Base-by-base conservation (phyloP, 2,888 invertebrate genomes). In the Ernsta delagoae region DNA sequence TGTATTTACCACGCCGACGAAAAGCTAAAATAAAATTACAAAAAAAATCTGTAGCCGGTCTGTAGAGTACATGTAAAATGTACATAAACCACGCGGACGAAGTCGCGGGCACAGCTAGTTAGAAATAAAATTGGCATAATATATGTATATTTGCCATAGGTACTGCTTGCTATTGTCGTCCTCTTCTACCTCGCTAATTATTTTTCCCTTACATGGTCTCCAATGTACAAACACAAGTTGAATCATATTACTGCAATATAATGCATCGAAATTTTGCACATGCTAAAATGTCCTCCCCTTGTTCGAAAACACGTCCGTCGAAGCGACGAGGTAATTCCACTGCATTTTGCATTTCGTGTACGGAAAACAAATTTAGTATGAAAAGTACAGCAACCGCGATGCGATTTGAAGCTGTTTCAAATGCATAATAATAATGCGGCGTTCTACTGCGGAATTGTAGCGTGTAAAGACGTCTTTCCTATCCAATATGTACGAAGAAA, bases 401-500 rank as follows among this genome's bases (percentile, higher is more conserved):
- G 48, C 57, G 57, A 56, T 50, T 48, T 39, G 41, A 62, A 48
- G 39, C 41, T 57, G 62, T 57, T 57, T 62, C 57, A 62, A 62
- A 57, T 68, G 48, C 68, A 39, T 36, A 39, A 62, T 50, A 68
- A 62, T 50, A 62, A 67, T 62, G 67, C 67, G 56, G 61, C 67
- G 56, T 67, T 45, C 67, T 68, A 39, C 62, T 62, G 68, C 68
- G 62, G 62, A 50, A 68, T 57, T 57, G 48, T 57, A 50, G 68
- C 57, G 57, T 57, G 57, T 12, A 48, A 50, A 11, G 62, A 39
- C 31, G 57, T 31, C 57, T 50, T 48, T 57, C 4, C 31, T 39
- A 39, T 16, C 7, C 5, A 16, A 50, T 12, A 12, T 50, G 48
- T n/a, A 16, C 12, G 16, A 16, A 6, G 41, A 59, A 16, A n/a